Conservation (phyloP, 2,797 vertebrate genomes). For the Aulostomus chinensis region DNA sequence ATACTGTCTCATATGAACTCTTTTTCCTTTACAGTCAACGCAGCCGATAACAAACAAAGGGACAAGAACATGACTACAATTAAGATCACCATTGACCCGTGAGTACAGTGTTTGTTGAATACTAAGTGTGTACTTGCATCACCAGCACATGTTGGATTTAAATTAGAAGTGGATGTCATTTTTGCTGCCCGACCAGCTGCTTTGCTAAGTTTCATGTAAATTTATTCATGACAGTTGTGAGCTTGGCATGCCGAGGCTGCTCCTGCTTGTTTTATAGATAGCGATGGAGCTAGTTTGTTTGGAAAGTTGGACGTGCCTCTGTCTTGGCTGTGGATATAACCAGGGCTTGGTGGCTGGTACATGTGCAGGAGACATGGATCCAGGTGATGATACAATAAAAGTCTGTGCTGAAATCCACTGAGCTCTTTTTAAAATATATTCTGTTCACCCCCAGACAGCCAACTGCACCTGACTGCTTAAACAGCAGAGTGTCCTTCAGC, state of each 20-base stretch:
- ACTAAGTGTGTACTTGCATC: too few relatives aligned
- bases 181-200: background rate
- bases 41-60: conserved; percentile 98
- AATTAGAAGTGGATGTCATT: background rate
- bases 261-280: background rate
- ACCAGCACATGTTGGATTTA: background rate
- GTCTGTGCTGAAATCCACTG: conserved; percentile 17
- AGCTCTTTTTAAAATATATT: conserved; percentile 46
- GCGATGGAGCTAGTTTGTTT: background rate
- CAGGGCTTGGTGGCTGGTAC: conserved; percentile 3
- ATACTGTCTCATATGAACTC: background rate
- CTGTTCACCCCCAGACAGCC: conserved; percentile 38
- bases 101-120: conserved; percentile 72
- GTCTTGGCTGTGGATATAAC: background rate
- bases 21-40: conserved; percentile 87
- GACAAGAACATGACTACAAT: conserved; percentile 98
- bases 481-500: conserved; percentile 50
- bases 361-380: conserved; percentile 13
- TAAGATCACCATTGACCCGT: conserved; percentile 97
- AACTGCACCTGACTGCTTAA: conserved; percentile 34
- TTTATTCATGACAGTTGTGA: background rate
- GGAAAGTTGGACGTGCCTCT: background rate
- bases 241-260: background rate
- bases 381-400: conserved; percentile 1
- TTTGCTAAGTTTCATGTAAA: background rate